Evolutionary conservation across 2,113 vertebrate genomes (phyloP), one percentile per base, ranked within the genome.

Genomic region (Pluvianellus socialis): DNA sequence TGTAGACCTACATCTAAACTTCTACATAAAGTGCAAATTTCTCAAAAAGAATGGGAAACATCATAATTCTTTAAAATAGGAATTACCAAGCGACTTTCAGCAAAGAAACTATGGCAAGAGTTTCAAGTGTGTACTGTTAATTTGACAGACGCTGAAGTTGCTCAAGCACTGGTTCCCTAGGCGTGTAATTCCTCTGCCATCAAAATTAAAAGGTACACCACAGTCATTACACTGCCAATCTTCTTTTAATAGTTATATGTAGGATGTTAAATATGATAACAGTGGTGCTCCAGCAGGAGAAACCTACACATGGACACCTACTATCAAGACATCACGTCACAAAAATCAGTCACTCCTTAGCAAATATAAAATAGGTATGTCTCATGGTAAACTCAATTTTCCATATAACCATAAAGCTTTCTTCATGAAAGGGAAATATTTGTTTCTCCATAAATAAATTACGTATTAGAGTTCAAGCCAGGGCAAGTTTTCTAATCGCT

Each of bases 381-480:
- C 35, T 49, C 42, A 76, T 17, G 19, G 30, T n/a, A 68, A 79
- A 88, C 28, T 77, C 49, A 68, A 6, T 94, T 96, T 81, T 96
- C 44, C 11, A 59, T 35, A 72, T 90, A 59, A 49, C 6, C 28
- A 49, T 70, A 95, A 63, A 88, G 14, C 49, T 93, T 94, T 94
- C 61, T 92, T 49, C 42, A 76, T 20, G 49, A 94, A 98, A 98
- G 97, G 98, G 98, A 98, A 98, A 98, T 98, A 98, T 95, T 98
- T 98, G 98, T 98, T 98, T 98, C 97, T 97, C 93, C 93, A 93
- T 86, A 92, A 96, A 85, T 71, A 92, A 90, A 63, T 55, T 44
- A 42, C 0, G 2, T 14, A 66, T 53, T 76, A 66, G 10, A 72
- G 27, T 28, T 86, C 40, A 86, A 88, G 50, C 14, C 7, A 70